Percentiles rank a stretch among this genome's conserved stretches.
These are phyloP conservation scores for Oryctes rhinoceros DNA, from an alignment of 1,140 invertebrate genomes.

Conservation along the genomic window DNA sequence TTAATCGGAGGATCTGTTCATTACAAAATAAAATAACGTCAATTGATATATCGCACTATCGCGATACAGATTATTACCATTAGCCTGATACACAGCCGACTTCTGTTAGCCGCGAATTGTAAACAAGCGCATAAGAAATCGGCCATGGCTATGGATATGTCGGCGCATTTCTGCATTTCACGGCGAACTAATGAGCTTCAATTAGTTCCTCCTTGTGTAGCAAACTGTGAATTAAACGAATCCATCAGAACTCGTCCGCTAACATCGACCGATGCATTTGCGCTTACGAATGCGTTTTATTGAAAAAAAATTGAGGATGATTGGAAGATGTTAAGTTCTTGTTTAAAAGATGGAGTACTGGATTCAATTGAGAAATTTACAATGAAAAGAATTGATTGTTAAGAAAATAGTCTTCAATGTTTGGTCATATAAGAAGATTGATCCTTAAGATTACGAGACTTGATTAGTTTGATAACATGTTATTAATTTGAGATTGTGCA, in stretches of 20 bases:
- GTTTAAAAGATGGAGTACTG: too few relatives aligned
- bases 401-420: too few relatives aligned
- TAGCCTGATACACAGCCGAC: background rate
- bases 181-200: background rate
- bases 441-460: too few relatives aligned
- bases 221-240: conserved; percentile 33
- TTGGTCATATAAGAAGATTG: too few relatives aligned
- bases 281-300: background rate
- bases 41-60: background rate
- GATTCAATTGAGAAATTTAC: too few relatives aligned
- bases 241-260: background rate
- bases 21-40: background rate
- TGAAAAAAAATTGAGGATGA: background rate
- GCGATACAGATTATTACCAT: background rate
- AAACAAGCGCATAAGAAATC: conserved; percentile 18
- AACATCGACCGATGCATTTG: background rate
- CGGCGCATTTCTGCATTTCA: background rate
- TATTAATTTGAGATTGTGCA: too few relatives aligned
- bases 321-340: too few relatives aligned
- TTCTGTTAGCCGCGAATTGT: background rate
- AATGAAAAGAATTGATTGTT: too few relatives aligned
- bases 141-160: background rate
- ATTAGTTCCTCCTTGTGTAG: conserved; percentile 32
- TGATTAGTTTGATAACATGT: too few relatives aligned
- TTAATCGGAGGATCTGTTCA: background rate